Conservation (phyloP, 2,888 invertebrate genomes). For the Pachycephus smyrnensis region DNA sequence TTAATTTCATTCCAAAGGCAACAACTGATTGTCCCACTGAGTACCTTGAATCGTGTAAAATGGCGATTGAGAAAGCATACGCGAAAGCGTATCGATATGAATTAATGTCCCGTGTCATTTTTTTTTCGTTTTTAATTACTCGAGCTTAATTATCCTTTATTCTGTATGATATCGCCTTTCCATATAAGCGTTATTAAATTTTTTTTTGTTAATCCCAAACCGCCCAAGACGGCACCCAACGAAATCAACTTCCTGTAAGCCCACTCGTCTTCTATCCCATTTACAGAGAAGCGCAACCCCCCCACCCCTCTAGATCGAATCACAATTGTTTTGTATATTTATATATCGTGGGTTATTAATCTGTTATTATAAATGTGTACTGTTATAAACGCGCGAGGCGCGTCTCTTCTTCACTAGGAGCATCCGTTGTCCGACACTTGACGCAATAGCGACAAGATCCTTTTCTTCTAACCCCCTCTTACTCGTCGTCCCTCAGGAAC, state of each 20-base stretch:
- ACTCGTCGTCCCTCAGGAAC: background rate
- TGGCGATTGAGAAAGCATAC: background rate
- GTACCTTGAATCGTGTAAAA: background rate
- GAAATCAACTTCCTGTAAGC: background rate
- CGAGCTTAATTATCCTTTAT: background rate
- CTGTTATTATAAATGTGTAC: conserved; percentile 12
- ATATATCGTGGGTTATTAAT: conserved; percentile 34
- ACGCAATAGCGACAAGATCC: background rate
- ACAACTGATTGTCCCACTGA: background rate
- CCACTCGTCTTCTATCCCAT: background rate
- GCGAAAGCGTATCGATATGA: background rate
- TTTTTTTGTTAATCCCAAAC: background rate
- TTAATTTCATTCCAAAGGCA: background rate
- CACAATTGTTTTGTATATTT: conserved; percentile 40
- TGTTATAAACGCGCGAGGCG: background rate
- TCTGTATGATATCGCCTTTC: background rate
- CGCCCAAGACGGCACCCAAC: background rate
- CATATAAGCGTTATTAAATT: background rate
- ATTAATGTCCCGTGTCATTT: background rate
- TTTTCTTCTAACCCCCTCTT: background rate
- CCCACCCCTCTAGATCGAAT: background rate
- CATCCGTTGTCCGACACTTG: background rate
- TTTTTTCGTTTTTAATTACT: background rate
- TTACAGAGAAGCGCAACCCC: background rate
- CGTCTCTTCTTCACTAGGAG: background rate